A percentile compares a stretch with the other conserved stretches of the same genome.
phyloP scores from a whole-genome alignment of 2,888 invertebrate species.

The Eupithecia insigniata region DNA sequence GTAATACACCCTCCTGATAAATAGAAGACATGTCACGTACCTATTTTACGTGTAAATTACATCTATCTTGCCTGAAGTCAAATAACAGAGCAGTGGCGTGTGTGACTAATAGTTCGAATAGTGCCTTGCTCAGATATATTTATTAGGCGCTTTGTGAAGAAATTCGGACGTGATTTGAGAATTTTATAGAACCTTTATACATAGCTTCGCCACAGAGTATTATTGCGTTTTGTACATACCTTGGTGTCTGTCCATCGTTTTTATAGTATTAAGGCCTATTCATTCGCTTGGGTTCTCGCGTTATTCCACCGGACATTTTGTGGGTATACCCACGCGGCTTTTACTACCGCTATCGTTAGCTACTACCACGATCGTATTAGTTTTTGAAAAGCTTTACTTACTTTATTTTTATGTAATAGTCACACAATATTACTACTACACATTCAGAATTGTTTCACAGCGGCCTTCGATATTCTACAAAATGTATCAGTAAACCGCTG shows the following conservation, averaged over 20 bases:
- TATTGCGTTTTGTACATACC: background rate
- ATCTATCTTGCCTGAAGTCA: background rate
- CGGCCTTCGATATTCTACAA: no score
- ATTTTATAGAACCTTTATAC: background rate
- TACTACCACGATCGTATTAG: no score
- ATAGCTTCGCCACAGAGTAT: background rate
- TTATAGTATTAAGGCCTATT: background rate
- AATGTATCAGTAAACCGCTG: no score
- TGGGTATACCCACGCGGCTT: no score
- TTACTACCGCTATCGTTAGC: no score
- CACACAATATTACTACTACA: no score
- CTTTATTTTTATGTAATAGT: no score
- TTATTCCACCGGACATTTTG: no score
- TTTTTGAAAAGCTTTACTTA: no score
- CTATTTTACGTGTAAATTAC: constrained; percentile 6
- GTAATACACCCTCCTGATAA: background rate
- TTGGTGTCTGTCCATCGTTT: background rate
- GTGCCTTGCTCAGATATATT: constrained; percentile 14
- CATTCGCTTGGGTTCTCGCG: no score
- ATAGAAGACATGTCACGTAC: constrained; percentile 11
- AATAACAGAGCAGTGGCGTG: background rate
- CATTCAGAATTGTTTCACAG: no score
- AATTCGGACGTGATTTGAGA: background rate
- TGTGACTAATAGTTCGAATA: background rate
- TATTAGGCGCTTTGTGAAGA: constrained; percentile 5